phyloP scores from a whole-genome alignment of 2,888 invertebrate species.

The Drosophila kuntzei region DNA sequence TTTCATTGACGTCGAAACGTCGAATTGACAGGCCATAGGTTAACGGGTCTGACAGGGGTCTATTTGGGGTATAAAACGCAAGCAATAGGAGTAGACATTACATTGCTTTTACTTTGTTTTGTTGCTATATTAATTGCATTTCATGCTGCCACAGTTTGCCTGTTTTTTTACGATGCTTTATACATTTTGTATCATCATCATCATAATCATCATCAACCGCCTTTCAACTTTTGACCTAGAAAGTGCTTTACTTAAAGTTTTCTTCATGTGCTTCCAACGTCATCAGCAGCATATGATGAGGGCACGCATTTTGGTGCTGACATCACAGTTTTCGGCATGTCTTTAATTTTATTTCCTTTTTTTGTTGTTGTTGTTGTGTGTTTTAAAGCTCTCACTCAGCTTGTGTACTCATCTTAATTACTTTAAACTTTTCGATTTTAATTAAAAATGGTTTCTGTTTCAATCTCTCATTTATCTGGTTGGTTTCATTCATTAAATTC shows the following conservation, averaged over 20 bases:
- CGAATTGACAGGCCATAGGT: constrained; percentile 44
- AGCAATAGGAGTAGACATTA: constrained; percentile 13
- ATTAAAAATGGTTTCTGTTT: constrained; percentile 16
- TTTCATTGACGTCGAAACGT: constrained; percentile 37
- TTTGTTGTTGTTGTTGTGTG: constrained; percentile 5
- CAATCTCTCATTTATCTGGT: constrained; percentile 1
- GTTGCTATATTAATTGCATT: constrained; percentile 60
- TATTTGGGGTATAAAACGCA: constrained; percentile 1
- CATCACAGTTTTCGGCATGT: constrained; percentile 51
- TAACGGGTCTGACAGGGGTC: background rate
- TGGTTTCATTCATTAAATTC: constrained; percentile 19
- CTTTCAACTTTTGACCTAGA: constrained; percentile 78
- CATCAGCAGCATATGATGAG: constrained; percentile 37
- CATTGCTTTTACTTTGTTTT: constrained; percentile 51
- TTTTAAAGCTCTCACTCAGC: constrained; percentile 22
- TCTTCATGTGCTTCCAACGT: constrained; percentile 40
- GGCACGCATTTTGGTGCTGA: constrained; percentile 63
- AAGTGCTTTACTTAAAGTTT: constrained; percentile 67
- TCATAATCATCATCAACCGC: constrained; percentile 42
- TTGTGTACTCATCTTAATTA: constrained; percentile 25
- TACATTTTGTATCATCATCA: constrained; percentile 13
- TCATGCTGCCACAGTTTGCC: constrained; percentile 44
- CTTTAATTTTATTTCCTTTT: constrained; percentile 9
- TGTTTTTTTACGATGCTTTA: constrained; percentile 32
- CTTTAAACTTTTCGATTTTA: constrained; percentile 20